Conservation (phyloP, 2,113 vertebrate genomes). For the Prochilodus magdalenae region DNA sequence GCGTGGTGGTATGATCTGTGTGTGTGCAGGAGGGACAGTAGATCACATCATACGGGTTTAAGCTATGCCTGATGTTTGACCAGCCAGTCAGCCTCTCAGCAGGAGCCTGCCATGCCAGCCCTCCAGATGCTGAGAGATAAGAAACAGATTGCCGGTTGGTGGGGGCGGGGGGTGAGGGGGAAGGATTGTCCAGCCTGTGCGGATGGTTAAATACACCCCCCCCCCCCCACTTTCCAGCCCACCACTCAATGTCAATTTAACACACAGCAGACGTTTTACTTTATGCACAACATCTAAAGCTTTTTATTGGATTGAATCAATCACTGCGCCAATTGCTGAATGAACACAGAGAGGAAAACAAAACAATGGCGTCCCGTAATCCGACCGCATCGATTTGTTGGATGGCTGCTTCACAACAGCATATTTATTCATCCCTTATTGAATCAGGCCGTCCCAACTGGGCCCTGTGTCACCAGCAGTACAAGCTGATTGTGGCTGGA, state of each 20-base stretch:
- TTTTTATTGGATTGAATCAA: conserved; percentile 50
- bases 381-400: conserved; percentile 46
- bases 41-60: conserved; percentile 7
- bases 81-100: neutral
- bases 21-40: neutral
- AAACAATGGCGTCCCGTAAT: conserved; percentile 30
- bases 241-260: conserved; percentile 14
- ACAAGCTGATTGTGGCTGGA: neutral
- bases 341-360: conserved; percentile 41
- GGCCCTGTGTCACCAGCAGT: conserved; percentile 6
- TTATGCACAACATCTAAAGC: conserved; percentile 37
- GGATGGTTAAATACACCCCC: conserved; percentile 27
- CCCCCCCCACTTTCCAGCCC: neutral
- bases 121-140: conserved; percentile 35
- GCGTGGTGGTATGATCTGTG: conserved; percentile 13
- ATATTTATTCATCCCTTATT: conserved; percentile 37
- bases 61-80: conserved; percentile 5
- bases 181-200: conserved; percentile 3
- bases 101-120: neutral
- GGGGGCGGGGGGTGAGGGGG: neutral
- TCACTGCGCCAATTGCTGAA: conserved; percentile 39
- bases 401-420: conserved; percentile 30
- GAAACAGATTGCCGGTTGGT: conserved; percentile 43
- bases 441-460: conserved; percentile 32
- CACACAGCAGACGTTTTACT: conserved; percentile 33